A percentile compares a stretch with the other conserved stretches of the same genome.
phyloP scores from a whole-genome alignment of 1,140 invertebrate species.

The Aphis gossypii region DNA sequence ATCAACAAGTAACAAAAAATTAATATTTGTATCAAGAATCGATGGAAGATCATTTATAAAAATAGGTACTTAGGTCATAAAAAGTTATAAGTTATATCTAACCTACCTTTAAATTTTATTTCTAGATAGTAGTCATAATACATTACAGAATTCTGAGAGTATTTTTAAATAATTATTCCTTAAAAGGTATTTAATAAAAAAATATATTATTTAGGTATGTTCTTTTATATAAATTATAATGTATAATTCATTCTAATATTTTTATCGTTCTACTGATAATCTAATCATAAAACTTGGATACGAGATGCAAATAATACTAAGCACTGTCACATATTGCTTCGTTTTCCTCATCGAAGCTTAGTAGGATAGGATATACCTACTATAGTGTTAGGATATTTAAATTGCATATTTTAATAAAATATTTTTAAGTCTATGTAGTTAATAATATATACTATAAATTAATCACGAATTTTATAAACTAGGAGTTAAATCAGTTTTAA shows the following conservation, averaged over 20 bases:
- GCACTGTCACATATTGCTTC: neutral
- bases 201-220: neutral
- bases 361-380: too few relatives aligned
- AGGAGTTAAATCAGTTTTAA: neutral
- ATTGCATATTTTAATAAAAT: neutral
- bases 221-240: neutral
- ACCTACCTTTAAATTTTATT: too few relatives aligned
- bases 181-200: neutral
- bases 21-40: too few relatives aligned
- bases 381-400: neutral
- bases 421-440: neutral
- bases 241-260: neutral
- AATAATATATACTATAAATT: neutral
- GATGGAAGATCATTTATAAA: too few relatives aligned
- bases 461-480: neutral
- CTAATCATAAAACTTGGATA: too few relatives aligned
- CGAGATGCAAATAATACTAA: too few relatives aligned
- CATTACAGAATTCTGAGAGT: neutral
- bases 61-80: too few relatives aligned
- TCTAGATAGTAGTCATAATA: too few relatives aligned
- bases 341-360: neutral
- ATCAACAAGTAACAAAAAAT: too few relatives aligned
- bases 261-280: neutral
- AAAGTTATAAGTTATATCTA: too few relatives aligned
- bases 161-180: neutral